Evolutionary conservation across 2,113 vertebrate genomes (phyloP).

Genomic region (Bufo gargarizans): DNA sequence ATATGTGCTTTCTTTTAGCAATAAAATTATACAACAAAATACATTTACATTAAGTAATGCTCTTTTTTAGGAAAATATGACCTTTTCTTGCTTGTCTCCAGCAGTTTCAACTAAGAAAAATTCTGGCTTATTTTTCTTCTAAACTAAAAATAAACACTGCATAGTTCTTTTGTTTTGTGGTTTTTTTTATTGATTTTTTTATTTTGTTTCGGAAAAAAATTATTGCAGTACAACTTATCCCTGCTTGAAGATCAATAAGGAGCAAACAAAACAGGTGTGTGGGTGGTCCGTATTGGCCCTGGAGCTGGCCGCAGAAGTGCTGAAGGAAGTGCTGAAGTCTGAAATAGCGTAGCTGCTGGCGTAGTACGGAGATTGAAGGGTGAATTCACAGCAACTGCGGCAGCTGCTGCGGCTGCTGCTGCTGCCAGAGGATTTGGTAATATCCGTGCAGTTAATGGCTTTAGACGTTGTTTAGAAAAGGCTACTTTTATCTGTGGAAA

Average conservation of each 20-base stretch:
- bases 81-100: slow-evolving; percentile 61
- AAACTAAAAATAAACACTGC: slow-evolving; percentile 89
- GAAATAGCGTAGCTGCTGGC: slow-evolving; percentile 85
- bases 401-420: slow-evolving; percentile 74
- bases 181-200: slow-evolving; percentile 69
- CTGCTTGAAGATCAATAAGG: slow-evolving; percentile 85
- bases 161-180: slow-evolving; percentile 84
- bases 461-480: slow-evolving; percentile 87
- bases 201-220: slow-evolving; percentile 77
- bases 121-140: slow-evolving; percentile 77
- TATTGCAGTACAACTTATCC: slow-evolving; percentile 87
- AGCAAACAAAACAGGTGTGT: slow-evolving; percentile 91
- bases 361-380: slow-evolving; percentile 84
- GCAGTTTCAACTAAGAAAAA: slow-evolving; percentile 71
- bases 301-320: slow-evolving; percentile 91
- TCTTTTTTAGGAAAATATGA: slow-evolving; percentile 74
- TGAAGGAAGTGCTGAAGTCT: slow-evolving; percentile 84
- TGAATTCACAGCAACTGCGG: slow-evolving; percentile 82
- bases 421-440: slow-evolving; percentile 87
- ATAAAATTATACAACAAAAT: slow-evolving; percentile 71
- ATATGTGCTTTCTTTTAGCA: neutral
- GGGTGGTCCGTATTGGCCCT: slow-evolving; percentile 92
- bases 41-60: slow-evolving; percentile 76
- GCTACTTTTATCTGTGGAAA: slow-evolving; percentile 83
- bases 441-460: slow-evolving; percentile 82